Evolutionary conservation across 2,113 vertebrate species (phyloP).

Genomic region (Platichthys stellatus): DNA sequence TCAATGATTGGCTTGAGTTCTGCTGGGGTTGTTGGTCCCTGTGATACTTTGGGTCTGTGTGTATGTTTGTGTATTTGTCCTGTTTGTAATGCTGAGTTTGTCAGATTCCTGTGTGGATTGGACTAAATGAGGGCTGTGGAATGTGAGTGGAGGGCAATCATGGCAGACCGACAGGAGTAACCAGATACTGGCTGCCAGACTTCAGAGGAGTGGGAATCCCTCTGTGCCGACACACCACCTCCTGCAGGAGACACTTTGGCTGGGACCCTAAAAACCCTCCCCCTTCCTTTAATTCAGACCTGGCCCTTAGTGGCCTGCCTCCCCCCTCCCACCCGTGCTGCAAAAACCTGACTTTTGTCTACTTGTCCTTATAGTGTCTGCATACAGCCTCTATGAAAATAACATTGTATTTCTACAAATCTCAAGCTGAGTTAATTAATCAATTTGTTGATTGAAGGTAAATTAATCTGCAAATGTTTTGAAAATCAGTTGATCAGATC

Average conservation of each 20-base stretch:
- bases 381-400: background rate
- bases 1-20: conserved; percentile 24
- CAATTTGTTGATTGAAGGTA: background rate
- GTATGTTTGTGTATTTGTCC: conserved; percentile 23
- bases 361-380: too few species aligned
- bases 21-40: conserved; percentile 21
- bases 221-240: conserved; percentile 56
- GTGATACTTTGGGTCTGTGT: conserved; percentile 15
- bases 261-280: conserved; percentile 40
- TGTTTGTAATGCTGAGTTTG: conserved; percentile 63
- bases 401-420: background rate
- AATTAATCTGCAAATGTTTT: background rate
- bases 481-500: background rate
- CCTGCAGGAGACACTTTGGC: conserved; percentile 70
- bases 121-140: conserved; percentile 76
- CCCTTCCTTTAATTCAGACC: conserved; percentile 29
- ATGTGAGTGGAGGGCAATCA: conserved; percentile 77
- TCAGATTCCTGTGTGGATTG: conserved; percentile 76
- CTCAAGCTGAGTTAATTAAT: background rate
- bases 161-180: conserved; percentile 73
- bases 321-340: background rate
- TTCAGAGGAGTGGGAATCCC: conserved; percentile 74
- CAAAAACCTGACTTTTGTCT: background rate
- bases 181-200: conserved; percentile 75
- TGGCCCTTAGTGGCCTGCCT: conserved; percentile 16